These are phyloP conservation scores for Microctonus brassicae DNA, from an alignment of 2,888 invertebrate species.

Conservation along the genomic window DNA sequence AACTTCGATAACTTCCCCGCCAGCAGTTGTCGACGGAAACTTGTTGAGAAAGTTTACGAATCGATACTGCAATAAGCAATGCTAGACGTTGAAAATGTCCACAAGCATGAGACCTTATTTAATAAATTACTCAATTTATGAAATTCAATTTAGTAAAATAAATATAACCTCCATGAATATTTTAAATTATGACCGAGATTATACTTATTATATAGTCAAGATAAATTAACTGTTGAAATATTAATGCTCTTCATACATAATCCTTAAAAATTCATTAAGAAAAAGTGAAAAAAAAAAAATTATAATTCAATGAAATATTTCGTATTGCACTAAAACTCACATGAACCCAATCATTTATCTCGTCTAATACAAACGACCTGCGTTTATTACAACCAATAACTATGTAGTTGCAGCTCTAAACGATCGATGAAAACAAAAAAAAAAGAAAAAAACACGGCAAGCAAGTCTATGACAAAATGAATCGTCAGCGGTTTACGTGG, in stretches of 20 bases:
- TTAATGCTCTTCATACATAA: background rate
- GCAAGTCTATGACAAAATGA: constrained; percentile 50
- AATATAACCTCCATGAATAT: background rate
- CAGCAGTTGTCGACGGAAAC: constrained; percentile 52
- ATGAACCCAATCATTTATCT: background rate
- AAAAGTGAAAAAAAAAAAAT: background rate
- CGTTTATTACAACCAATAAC: constrained; percentile 49
- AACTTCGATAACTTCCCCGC: constrained; percentile 63
- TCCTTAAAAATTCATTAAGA: too few species aligned
- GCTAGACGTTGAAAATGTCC: constrained; percentile 11
- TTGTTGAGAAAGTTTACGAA: constrained; percentile 64
- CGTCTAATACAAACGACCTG: background rate
- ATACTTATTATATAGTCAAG: background rate
- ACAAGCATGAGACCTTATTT: background rate
- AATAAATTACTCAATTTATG: constrained; percentile 21
- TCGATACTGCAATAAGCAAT: constrained; percentile 60
- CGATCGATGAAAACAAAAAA: constrained; percentile 56
- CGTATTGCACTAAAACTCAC: too few species aligned
- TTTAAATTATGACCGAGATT: background rate
- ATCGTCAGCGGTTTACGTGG: constrained; percentile 58
- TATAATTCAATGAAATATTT: too few species aligned
- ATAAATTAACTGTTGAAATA: background rate
- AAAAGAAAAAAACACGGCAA: constrained; percentile 27
- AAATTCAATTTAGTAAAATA: background rate
- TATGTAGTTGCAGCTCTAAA: constrained; percentile 45